A percentile compares a stretch with the other conserved stretches of the same genome.
These are phyloP conservation scores for Apamea anceps DNA, from an alignment of 2,888 invertebrate genomes.

Conservation along the genomic window DNA sequence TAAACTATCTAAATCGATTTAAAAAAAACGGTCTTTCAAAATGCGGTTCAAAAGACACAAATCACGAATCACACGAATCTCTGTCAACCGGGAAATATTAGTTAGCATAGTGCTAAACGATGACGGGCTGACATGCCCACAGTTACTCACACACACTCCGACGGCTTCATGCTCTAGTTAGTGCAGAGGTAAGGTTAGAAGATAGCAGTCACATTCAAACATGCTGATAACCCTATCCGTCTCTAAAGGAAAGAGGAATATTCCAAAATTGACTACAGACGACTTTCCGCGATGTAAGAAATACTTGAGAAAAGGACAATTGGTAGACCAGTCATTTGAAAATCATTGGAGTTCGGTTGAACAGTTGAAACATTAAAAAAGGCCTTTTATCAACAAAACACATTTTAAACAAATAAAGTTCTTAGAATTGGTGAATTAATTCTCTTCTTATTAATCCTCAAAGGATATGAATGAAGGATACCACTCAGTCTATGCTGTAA, in stretches of 20 bases:
- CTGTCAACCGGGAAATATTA: slow-evolving; percentile 27
- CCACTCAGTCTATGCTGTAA: too few relatives aligned
- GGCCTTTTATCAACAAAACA: background rate
- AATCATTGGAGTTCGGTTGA: background rate
- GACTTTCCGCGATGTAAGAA: background rate
- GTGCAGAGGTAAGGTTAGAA: slow-evolving; percentile 16
- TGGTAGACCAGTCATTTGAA: background rate
- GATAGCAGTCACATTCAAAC: slow-evolving; percentile 20
- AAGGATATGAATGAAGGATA: too few relatives aligned
- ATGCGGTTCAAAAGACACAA: background rate
- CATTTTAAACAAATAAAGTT: background rate
- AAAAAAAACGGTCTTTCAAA: background rate
- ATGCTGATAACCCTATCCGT: slow-evolving; percentile 5
- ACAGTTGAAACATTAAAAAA: background rate
- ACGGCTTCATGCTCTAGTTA: slow-evolving; percentile 35
- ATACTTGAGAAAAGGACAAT: background rate
- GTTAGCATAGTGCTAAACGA: slow-evolving; percentile 46
- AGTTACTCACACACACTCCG: slow-evolving; percentile 36
- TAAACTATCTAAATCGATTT: background rate
- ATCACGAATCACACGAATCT: background rate
- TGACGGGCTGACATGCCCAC: slow-evolving; percentile 21
- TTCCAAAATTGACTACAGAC: background rate
- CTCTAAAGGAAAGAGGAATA: background rate
- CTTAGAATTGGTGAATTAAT: background rate
- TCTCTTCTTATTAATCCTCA: background rate